Conservation (phyloP, 1,140 invertebrate species). For the Neocloeon triangulifer region DNA sequence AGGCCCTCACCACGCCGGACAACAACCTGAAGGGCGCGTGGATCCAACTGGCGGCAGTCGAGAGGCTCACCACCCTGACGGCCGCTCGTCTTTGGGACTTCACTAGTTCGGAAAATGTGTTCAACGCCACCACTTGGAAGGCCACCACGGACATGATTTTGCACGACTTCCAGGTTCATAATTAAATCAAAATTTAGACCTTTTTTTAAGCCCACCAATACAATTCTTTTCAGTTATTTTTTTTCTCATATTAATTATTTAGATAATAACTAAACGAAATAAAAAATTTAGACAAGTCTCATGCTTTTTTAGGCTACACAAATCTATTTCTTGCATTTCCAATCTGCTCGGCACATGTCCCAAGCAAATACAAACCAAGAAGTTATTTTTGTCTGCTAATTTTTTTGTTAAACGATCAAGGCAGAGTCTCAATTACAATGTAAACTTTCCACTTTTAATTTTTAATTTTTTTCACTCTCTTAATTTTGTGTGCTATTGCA, state of each 20-base stretch:
- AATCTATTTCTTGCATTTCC: too few species aligned
- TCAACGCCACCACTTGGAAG: slow-evolving; percentile 50
- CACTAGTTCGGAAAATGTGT: slow-evolving; percentile 43
- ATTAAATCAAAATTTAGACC: not conserved
- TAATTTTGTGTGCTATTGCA: too few species aligned
- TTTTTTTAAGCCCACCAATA: not conserved
- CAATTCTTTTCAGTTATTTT: not conserved
- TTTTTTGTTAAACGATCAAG: too few species aligned
- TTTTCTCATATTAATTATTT: not conserved
- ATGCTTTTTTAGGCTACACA: too few species aligned
- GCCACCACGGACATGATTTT: slow-evolving; percentile 37
- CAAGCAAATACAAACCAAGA: too few species aligned
- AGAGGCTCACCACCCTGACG: slow-evolving; percentile 22
- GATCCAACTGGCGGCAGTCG: slow-evolving; percentile 8
- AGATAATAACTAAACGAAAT: not conserved
- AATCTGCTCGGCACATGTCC: too few species aligned
- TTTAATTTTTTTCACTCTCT: too few species aligned
- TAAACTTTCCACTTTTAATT: too few species aligned
- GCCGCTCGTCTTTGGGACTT: slow-evolving; percentile 47
- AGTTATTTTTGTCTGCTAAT: too few species aligned
- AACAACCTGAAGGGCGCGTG: not conserved
- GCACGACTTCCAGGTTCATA: slow-evolving; percentile 27
- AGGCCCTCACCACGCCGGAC: not conserved
- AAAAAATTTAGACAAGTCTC: not conserved
- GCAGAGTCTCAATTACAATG: too few species aligned